Percentiles rank a stretch among this genome's conserved stretches.
Conservation (phyloP, 2,113 vertebrate genomes). For the Bos indicus region DNA sequence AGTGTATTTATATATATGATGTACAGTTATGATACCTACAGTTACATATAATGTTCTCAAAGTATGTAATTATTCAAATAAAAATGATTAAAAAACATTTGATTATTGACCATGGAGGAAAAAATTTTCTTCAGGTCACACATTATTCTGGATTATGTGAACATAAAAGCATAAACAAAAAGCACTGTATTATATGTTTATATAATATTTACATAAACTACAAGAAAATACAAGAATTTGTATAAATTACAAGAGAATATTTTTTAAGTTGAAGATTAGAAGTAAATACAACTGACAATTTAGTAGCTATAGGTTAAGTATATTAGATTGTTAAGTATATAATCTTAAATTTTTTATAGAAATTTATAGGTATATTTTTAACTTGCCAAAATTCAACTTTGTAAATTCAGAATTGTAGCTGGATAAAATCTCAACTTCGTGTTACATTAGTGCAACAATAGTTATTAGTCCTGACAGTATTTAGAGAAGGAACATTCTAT, state of each 20-base stretch:
- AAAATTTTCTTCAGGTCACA: background rate
- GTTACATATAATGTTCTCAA: background rate
- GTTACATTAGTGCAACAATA: background rate
- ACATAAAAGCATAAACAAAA: background rate
- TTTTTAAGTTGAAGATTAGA: background rate
- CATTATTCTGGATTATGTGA: background rate
- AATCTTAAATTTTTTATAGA: background rate
- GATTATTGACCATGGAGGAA: background rate
- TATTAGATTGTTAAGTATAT: background rate
- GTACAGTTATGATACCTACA: background rate
- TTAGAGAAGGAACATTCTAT: slow-evolving; percentile 29
- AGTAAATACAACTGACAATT: slow-evolving; percentile 7
- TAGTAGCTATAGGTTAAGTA: background rate
- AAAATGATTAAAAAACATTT: background rate
- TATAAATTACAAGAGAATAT: background rate
- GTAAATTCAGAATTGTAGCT: background rate
- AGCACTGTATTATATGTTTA: background rate
- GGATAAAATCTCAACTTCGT: slow-evolving; percentile 20
- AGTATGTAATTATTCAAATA: background rate
- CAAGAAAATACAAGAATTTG: background rate
- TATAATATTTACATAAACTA: background rate
- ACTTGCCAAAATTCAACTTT: slow-evolving; percentile 19
- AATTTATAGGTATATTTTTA: background rate
- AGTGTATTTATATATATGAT: background rate
- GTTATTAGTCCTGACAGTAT: background rate